A percentile compares a stretch with the other conserved stretches of the same genome.
Conservation (phyloP, 2,888 invertebrate genomes). For the Nomada goodeniana region DNA sequence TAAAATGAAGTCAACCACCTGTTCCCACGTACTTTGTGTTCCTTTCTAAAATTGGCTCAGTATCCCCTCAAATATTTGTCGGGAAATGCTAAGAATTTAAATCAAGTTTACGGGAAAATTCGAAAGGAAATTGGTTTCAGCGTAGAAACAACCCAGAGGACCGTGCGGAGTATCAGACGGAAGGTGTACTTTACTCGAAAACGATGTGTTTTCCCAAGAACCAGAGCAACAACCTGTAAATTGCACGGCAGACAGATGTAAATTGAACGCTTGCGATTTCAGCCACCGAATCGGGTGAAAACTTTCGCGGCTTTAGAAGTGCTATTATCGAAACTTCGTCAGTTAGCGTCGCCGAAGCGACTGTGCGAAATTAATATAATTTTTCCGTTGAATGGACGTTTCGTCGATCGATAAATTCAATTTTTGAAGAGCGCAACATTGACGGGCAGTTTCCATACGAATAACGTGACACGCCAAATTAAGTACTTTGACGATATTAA, state of each 20-base stretch:
- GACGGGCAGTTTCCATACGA: background rate
- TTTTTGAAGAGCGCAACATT: background rate
- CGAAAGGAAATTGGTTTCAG: background rate
- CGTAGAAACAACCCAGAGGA: background rate
- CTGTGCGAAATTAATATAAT: conserved; percentile 11
- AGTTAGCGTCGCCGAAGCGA: conserved; percentile 15
- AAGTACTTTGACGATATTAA: background rate
- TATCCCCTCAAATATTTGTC: no score
- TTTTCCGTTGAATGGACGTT: conserved; percentile 17
- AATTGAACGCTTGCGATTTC: conserved; percentile 8
- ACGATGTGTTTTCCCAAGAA: background rate
- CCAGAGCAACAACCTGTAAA: background rate
- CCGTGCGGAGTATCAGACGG: background rate
- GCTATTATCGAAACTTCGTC: conserved; percentile 3
- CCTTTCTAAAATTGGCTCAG: no score
- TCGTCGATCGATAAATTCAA: conserved; percentile 31
- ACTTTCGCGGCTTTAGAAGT: conserved; percentile 8
- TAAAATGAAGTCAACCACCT: no score
- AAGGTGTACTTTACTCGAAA: background rate
- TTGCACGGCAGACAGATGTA: background rate
- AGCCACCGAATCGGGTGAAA: background rate
- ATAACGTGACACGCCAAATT: background rate
- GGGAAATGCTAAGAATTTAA: no score
- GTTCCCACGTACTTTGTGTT: no score
- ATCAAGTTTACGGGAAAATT: background rate